phyloP scores from a whole-genome alignment of 2,888 invertebrate species.

The Lissonota sp. region DNA sequence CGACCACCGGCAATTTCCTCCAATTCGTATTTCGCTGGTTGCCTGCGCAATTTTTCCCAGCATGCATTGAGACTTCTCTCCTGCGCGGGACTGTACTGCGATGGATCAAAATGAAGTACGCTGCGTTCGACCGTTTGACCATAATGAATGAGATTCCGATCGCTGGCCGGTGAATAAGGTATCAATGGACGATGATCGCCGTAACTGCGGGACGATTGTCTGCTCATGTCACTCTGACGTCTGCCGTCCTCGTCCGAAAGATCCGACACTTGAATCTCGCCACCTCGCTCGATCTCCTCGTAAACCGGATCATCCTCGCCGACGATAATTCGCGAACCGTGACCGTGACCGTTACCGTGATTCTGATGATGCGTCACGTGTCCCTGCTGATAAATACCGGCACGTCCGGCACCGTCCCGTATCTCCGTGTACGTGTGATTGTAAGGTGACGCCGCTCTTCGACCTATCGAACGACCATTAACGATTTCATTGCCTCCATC shows the following conservation, averaged over 20 bases:
- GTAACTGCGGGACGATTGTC: slow-evolving; percentile 90
- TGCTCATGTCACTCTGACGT: slow-evolving; percentile 89
- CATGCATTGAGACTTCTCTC: slow-evolving; percentile 79
- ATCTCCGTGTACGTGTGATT: slow-evolving; percentile 93
- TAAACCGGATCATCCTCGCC: slow-evolving; percentile 90
- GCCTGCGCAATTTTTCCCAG: slow-evolving; percentile 80
- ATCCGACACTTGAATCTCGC: slow-evolving; percentile 90
- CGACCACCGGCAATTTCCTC: slow-evolving; percentile 74
- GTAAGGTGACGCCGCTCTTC: slow-evolving; percentile 85
- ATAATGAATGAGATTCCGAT: slow-evolving; percentile 84
- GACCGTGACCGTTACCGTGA: slow-evolving; percentile 85
- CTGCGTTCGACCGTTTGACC: slow-evolving; percentile 73
- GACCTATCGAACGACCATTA: slow-evolving; percentile 83
- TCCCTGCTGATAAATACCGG: slow-evolving; percentile 69
- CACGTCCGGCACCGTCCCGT: slow-evolving; percentile 84
- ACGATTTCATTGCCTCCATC: slow-evolving; percentile 83
- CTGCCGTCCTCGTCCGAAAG: slow-evolving; percentile 92
- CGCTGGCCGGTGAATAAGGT: slow-evolving; percentile 89
- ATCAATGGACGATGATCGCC: slow-evolving; percentile 93
- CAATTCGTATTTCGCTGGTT: slow-evolving; percentile 80
- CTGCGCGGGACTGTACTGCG: slow-evolving; percentile 77
- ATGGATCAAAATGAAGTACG: slow-evolving; percentile 70
- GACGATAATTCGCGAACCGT: slow-evolving; percentile 78
- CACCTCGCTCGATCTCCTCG: slow-evolving; percentile 90
- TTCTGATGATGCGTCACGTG: slow-evolving; percentile 77